These are phyloP conservation scores for Megaceryle maxima DNA, from an alignment of 2,113 vertebrate species.

Conservation along the genomic window DNA sequence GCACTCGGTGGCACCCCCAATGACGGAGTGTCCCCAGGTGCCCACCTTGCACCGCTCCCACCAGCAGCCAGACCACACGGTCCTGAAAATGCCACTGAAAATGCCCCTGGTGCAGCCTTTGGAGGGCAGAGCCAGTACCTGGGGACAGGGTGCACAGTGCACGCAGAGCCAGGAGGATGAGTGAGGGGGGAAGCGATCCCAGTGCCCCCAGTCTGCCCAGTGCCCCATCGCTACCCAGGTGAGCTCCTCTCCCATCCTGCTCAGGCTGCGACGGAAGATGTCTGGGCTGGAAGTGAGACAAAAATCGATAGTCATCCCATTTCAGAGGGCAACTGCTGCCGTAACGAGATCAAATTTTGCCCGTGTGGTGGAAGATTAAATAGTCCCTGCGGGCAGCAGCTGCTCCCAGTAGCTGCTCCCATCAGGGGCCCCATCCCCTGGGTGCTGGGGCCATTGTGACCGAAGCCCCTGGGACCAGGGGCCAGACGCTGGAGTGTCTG, in stretches of 20 bases:
- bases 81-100: rapidly evolving
- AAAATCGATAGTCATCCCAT: slow-evolving; percentile 59
- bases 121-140: rapidly evolving
- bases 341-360: slow-evolving; percentile 39
- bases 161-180: rapidly evolving
- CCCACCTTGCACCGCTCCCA: rapidly evolving
- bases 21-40: rapidly evolving
- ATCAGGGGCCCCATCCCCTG: background rate
- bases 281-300: slow-evolving; percentile 46
- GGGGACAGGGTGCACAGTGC: background rate
- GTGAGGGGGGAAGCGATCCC: background rate
- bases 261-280: slow-evolving; percentile 51
- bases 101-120: rapidly evolving
- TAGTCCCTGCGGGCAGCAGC: rapidly evolving
- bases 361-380: background rate
- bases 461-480: rapidly evolving
- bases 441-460: rapidly evolving
- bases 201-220: background rate
- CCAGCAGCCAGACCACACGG: background rate
- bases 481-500: rapidly evolving
- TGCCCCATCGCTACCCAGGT: background rate
- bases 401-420: background rate
- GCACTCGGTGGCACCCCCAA: rapidly evolving
- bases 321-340: slow-evolving; percentile 49
- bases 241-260: slow-evolving; percentile 50